A percentile compares a stretch with the other conserved stretches of the same genome.
Conservation (phyloP, 2,797 vertebrate genomes). For the Xenentodon cancila region DNA sequence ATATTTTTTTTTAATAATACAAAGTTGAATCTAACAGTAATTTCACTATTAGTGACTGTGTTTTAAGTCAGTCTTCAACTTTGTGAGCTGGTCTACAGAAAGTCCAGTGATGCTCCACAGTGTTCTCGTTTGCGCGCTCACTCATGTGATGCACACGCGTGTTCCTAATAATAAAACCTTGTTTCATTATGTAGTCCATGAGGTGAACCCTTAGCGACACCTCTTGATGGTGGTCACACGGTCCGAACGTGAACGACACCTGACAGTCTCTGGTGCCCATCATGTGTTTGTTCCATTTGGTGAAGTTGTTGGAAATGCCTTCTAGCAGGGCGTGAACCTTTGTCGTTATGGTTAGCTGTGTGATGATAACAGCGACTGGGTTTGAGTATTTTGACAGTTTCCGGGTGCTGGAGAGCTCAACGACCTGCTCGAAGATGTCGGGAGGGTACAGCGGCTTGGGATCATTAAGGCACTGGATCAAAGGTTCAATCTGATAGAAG, state of each 20-base stretch:
- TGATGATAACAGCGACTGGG: conserved; percentile 98
- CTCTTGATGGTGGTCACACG: conserved; percentile 98
- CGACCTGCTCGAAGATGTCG: conserved; percentile 97
- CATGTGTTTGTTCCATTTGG: conserved; percentile 99
- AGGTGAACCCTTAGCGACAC: conserved; percentile 95
- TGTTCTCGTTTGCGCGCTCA: conserved; percentile 98
- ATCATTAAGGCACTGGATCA: conserved; percentile 96
- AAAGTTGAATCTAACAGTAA: conserved; percentile 30
- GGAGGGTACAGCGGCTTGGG: conserved; percentile 95
- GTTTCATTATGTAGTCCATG: conserved; percentile 99
- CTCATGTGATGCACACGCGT: conserved; percentile 99
- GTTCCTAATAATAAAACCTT: conserved; percentile 96
- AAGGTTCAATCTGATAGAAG: conserved; percentile 97
- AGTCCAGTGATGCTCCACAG: conserved; percentile 99
- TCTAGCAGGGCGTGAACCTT: conserved; percentile 95
- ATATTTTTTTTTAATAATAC: conserved; percentile 19
- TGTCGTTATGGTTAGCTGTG: conserved; percentile 95
- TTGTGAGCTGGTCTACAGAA: conserved; percentile 96
- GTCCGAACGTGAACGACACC: conserved; percentile 98
- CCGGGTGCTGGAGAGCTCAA: conserved; percentile 96
- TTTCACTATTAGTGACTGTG: conserved; percentile 5
- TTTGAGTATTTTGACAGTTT: conserved; percentile 99
- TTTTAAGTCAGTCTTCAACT: conserved; percentile 89
- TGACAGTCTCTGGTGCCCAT: conserved; percentile 99
- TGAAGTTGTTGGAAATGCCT: conserved; percentile 97